Base-by-base conservation (phyloP, 92 coral and sea anemone genomes). In the Porites cylindrica region DNA sequence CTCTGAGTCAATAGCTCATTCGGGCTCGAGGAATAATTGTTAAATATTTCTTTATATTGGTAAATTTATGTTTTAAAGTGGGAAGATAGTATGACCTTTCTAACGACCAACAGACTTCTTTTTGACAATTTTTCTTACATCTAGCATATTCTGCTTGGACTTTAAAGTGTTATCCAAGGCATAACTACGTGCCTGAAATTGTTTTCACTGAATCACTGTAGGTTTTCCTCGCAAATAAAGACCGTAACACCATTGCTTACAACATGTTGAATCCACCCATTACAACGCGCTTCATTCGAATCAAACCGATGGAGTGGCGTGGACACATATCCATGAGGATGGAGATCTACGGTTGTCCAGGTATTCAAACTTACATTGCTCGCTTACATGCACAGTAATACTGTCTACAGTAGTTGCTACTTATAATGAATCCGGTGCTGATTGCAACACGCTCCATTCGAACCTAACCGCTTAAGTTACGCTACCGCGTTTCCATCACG, bases 301-400 rank as follows among this genome's bases (percentile, higher is more conserved):
- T 78, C 10, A 18, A 38, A 9, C 82, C 82, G 9, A 12, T 43
- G 19, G 72, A 32, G 20, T 79, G 83, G 83, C 50, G 65, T 19
- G 19, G 20, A 11, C 72, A 66, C 4, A 66, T 65, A 19, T 63
- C 83, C 6, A 79, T 79, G 60, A 64, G 83, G 19, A 64, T 79
- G 43, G 83, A 79, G 72, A 65, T 79, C 59, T 79, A 79, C 47
- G 83, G 83, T 23, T 79, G 83, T 14, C 63, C 71, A 79, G 83
- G 83, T 79, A 66, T 66, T 79, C 18, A 38, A 38, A 38, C 63
- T 5, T 6, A 75, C 21, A 11, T 17, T 52, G 2, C 4, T 21
- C 26, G 3, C 21, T 10, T 66, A 38, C 0, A 4, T 38, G 47
- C 6, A 72, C 60, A 7, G 13, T 8, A 54, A 72, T 26, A 72